Base-by-base conservation (phyloP, 2,113 vertebrate species). In the Upupa epops region DNA sequence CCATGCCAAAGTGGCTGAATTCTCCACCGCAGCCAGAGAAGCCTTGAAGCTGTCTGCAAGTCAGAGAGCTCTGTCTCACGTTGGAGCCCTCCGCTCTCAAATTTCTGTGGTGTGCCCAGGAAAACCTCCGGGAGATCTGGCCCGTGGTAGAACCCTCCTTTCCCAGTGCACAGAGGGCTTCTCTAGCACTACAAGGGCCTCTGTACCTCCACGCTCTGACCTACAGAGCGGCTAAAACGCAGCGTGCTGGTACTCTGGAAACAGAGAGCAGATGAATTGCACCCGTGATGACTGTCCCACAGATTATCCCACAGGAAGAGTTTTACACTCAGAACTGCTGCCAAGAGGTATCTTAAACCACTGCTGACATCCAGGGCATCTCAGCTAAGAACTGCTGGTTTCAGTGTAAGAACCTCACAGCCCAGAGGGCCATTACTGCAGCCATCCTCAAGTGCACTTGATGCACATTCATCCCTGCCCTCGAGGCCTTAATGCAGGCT, bases 231-330 rank as follows among this genome's bases (percentile, higher is more conserved):
- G n/a, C 36, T n/a, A 17, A 68, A 87, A 59, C 22, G 71, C 22
- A 5, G 15, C 0, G 45, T 45, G 0, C 3, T 78, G 1, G 0
- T 45, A 13, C 5, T 48, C 19, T 42, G 18, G 52, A 22, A 78
- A n/a, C n/a, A n/a, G n/a, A 73, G 66, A 34, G 32, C 3, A 4
- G 87, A 49, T 14, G 34, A 85, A 22, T 11, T 15, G 24, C 6
- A 60, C 9, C 25, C 68, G 52, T 37, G 37, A 37, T 37, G 65
- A 36, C 26, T 45, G 40, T 51, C 61, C 29, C 24, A 18, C 16
- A 89, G 63, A 74, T 28, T 73, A 73, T 37, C 31, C 52, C 31
- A 10, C 2, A 8, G 72, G 19, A 66, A 46, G 60, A 46, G 18
- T 59, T 63, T 63, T 59, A 37, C 13, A 24, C 48, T 81, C 5